Conservation (phyloP, 2,113 vertebrate species). For the Oenanthe melanoleuca region DNA sequence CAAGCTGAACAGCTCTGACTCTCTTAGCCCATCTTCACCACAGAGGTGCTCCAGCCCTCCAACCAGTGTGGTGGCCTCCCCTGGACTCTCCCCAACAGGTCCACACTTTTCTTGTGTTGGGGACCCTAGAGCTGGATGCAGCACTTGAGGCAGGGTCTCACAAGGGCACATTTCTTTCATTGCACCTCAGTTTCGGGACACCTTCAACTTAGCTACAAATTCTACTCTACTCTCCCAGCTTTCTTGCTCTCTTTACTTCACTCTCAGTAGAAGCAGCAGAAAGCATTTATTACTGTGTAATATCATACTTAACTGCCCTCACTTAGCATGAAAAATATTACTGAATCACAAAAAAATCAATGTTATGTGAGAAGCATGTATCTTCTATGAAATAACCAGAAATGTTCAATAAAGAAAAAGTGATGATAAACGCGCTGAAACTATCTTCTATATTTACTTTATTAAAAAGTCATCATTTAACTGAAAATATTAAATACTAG, state of each 20-base stretch:
- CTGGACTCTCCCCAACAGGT: not conserved
- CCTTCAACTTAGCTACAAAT: not conserved
- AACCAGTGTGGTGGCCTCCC: too few relatives aligned
- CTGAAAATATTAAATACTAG: not conserved
- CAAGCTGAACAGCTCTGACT: not conserved
- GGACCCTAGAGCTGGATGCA: not conserved
- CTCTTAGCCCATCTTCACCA: too few relatives aligned
- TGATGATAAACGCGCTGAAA: not conserved
- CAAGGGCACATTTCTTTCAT: not conserved
- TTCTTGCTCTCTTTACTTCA: not conserved
- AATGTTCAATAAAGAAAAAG: not conserved
- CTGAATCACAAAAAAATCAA: not conserved
- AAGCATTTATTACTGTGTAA: not conserved
- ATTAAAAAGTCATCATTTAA: not conserved
- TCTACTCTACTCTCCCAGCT: not conserved
- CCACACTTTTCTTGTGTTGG: not conserved
- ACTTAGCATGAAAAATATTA: not conserved
- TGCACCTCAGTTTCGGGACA: not conserved
- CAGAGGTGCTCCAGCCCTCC: not conserved
- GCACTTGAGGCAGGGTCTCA: not conserved
- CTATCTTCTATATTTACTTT: not conserved
- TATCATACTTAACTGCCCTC: not conserved
- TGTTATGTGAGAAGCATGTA: not conserved
- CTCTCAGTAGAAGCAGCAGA: not conserved
- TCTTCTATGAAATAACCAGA: not conserved